Conservation (phyloP, 1,140 invertebrate genomes). For the Amphibalanus amphitrite region DNA sequence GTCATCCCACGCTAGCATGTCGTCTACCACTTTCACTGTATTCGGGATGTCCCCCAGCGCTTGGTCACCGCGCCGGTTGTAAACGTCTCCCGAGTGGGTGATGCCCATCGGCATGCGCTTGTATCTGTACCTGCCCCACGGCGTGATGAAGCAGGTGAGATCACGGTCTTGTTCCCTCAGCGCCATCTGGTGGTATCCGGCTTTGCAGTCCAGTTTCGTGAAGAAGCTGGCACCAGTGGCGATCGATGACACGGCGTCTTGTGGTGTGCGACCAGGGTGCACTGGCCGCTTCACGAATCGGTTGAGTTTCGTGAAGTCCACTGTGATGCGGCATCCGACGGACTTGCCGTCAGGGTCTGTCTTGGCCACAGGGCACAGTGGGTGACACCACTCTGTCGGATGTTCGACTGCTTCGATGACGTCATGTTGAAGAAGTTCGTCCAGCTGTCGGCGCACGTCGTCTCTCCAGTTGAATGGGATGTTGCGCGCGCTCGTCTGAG, state of each 20-base stretch:
- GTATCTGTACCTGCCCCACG: background rate
- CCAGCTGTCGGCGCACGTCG: background rate
- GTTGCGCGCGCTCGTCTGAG: background rate
- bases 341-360: background rate
- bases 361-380: conserved; percentile 4
- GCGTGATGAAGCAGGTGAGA: background rate
- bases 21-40: background rate
- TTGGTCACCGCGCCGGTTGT: background rate
- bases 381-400: conserved; percentile 7
- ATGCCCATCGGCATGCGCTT: background rate
- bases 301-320: background rate
- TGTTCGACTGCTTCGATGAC: conserved; percentile 4
- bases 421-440: background rate
- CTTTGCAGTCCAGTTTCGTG: background rate
- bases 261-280: background rate
- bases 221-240: background rate
- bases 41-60: background rate
- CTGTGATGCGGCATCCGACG: background rate
- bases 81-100: background rate
- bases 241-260: background rate
- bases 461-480: conserved; percentile 8
- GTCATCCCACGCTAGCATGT: background rate
- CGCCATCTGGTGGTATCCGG: background rate
- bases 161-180: background rate
- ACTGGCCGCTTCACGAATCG: background rate